Conservation (phyloP, 2,113 vertebrate species). For the Poeciliopsis turrubarensis region DNA sequence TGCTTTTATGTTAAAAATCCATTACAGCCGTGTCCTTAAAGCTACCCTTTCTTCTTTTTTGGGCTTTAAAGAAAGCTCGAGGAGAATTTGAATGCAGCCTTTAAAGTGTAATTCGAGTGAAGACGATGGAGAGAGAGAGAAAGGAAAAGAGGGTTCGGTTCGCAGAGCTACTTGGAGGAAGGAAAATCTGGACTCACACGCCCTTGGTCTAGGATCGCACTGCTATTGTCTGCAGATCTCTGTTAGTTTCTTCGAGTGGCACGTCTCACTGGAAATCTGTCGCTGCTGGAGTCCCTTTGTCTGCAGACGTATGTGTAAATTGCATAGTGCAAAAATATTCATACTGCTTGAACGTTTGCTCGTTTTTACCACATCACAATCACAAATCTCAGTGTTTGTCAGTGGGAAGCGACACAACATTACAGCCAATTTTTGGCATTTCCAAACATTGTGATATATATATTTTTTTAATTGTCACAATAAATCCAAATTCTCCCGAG, state of each 20-base stretch:
- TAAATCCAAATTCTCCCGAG: neutral
- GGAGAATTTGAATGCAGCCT: neutral
- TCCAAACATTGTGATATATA: too few species aligned
- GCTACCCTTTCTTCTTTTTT: neutral
- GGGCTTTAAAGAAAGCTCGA: neutral
- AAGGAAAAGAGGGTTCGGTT: neutral
- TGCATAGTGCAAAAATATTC: too few species aligned
- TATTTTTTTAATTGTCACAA: neutral
- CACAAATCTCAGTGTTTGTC: neutral
- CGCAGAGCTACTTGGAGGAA: neutral
- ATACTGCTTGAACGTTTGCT: too few species aligned
- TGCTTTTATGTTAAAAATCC: neutral
- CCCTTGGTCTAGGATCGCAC: neutral
- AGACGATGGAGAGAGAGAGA: neutral
- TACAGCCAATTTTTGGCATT: too few species aligned
- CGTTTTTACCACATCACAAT: too few species aligned
- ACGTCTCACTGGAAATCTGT: neutral
- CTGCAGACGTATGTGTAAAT: neutral
- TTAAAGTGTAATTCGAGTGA: neutral
- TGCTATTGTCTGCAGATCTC: neutral
- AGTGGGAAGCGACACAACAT: too few species aligned
- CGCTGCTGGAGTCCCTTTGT: neutral
- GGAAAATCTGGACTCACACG: neutral
- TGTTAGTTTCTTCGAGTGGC: neutral
- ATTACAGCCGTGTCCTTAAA: neutral